A percentile compares a stretch with the other conserved stretches of the same genome.
phyloP scores from a whole-genome alignment of 2,113 vertebrate genomes.

The Cnemophilus loriae region DNA sequence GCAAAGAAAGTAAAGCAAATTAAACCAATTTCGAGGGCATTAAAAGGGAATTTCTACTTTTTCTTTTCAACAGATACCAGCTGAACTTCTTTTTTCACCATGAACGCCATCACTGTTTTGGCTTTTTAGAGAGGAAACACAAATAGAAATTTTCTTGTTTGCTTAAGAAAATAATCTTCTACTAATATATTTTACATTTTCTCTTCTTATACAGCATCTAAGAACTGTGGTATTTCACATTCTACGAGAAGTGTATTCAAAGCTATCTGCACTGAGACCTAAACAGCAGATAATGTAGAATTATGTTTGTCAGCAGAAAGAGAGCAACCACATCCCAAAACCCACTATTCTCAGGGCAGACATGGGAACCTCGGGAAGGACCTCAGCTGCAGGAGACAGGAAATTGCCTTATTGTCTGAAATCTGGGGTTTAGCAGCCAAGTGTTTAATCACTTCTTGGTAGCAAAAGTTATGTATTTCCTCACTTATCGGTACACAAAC shows the following conservation, averaged over 20 bases:
- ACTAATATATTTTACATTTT: background rate
- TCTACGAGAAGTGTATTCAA: background rate
- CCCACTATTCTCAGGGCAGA: background rate
- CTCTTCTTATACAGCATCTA: background rate
- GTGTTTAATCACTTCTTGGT: slow-evolving; percentile 37
- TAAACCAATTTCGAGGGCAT: background rate
- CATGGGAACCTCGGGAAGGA: slow-evolving; percentile 3
- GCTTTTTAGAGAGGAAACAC: background rate
- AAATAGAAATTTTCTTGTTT: background rate
- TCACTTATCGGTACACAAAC: slow-evolving; percentile 55
- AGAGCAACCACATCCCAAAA: background rate
- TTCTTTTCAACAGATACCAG: background rate
- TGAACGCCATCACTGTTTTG: background rate
- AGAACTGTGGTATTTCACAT: background rate
- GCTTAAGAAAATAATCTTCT: background rate
- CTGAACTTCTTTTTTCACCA: background rate
- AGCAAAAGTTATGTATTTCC: slow-evolving; percentile 27
- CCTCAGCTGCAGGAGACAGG: slow-evolving; percentile 26
- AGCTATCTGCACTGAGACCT: background rate
- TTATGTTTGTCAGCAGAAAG: background rate
- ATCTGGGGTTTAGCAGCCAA: slow-evolving; percentile 36
- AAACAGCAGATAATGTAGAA: background rate
- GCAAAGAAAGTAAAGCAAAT: background rate
- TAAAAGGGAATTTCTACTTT: background rate
- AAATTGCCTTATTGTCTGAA: slow-evolving; percentile 60